Evolutionary conservation across 2,797 vertebrate species (phyloP), one percentile per base, ranked within the genome.

Genomic region (Sebastes diploproa): DNA sequence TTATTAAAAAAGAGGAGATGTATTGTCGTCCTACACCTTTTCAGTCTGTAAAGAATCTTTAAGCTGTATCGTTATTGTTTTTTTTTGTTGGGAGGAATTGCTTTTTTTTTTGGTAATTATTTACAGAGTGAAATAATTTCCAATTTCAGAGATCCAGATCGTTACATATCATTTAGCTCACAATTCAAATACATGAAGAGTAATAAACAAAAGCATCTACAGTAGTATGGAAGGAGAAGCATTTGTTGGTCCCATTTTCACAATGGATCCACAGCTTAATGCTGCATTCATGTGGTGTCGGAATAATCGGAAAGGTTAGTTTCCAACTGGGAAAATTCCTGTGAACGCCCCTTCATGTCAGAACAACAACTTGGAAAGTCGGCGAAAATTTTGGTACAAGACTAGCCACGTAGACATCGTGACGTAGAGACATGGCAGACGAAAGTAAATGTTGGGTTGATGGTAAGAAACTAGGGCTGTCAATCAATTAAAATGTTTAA

Each of bases 391-490:
- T 38, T 38, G 36, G 36, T 38, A 38, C 36, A 38, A 0, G 36
- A 38, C 36, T 38, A 13, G 36, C 36, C 36, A 38, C 36, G 36
- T 38, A 38, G 0, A 38, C 36, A 0, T 38, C 36, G 0, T 38
- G 36, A 38, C 36, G 36, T 13, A 38, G 36, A 34, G 12, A 38
- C 36, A 38, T 14, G 36, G 36, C 0, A 0, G 36, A 38, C 5
- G 36, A 38, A 38, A 38, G 13, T 38, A 14, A 38, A 38, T 38
- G 36, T 38, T 38, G 36, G 13, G 36, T 38, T 38, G 36, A 38
- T 38, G 13, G 36, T 38, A 38, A 36, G 34, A 36, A 36, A 38
- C 36, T 38, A 38, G 1, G 36, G 36, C 36, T 38, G 36, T 38
- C 0, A 38, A 14, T 38, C 0, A 13, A 38, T 38, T 38, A 38